phyloP scores from a whole-genome alignment of 2,888 invertebrate species.

The Lasioglossum figueresi region DNA sequence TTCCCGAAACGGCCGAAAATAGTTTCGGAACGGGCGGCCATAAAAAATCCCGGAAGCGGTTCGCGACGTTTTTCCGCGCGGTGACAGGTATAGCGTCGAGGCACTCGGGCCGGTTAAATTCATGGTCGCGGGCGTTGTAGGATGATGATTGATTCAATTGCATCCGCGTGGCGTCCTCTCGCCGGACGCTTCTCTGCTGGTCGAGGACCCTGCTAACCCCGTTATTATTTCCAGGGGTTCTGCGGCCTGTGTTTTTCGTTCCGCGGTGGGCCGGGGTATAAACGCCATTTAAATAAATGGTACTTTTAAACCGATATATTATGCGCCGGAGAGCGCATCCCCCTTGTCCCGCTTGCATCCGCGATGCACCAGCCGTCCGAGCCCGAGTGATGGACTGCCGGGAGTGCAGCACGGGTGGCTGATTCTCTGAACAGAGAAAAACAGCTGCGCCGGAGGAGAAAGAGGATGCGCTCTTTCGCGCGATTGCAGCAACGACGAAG shows the following conservation, averaged over 20 bases:
- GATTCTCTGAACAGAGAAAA: slow-evolving; percentile 62
- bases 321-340: slow-evolving; percentile 67
- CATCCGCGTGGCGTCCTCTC: slow-evolving; percentile 66
- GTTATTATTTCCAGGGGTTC: slow-evolving; percentile 79
- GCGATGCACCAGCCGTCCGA: slow-evolving; percentile 58
- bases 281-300: slow-evolving; percentile 82
- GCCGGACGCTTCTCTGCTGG: slow-evolving; percentile 62
- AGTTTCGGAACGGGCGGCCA: background rate
- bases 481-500: slow-evolving; percentile 23
- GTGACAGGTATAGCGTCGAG: slow-evolving; percentile 54
- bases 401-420: slow-evolving; percentile 77
- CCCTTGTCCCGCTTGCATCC: slow-evolving; percentile 49
- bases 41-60: slow-evolving; percentile 23
- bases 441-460: background rate
- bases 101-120: slow-evolving; percentile 57
- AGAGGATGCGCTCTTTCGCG: slow-evolving; percentile 68
- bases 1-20: background rate
- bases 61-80: slow-evolving; percentile 29
- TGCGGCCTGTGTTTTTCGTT: slow-evolving; percentile 77
- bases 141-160: slow-evolving; percentile 74
- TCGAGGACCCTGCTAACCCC: slow-evolving; percentile 78
- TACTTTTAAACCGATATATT: slow-evolving; percentile 82
- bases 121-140: slow-evolving; percentile 53
- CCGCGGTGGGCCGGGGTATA: slow-evolving; percentile 72
- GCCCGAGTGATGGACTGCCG: slow-evolving; percentile 81